Conservation (phyloP, 2,888 invertebrate species). For the Drosophila maculinotata region DNA sequence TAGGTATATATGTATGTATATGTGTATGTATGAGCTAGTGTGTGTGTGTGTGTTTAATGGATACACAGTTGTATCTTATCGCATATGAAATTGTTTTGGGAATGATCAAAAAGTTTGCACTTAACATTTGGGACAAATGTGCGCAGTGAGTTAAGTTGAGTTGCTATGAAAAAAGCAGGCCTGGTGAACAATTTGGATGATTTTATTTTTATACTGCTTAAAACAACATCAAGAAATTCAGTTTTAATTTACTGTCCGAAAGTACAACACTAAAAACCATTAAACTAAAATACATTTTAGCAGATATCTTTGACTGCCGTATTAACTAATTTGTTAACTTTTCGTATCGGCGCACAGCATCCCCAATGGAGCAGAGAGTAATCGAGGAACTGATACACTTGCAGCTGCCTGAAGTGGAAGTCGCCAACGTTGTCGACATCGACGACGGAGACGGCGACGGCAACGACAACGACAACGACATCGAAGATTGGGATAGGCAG, state of each 20-base stretch:
- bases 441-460: constrained; percentile 17
- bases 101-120: constrained; percentile 18
- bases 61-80: constrained; percentile 64
- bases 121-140: constrained; percentile 7
- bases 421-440: constrained; percentile 18
- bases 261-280: constrained; percentile 5
- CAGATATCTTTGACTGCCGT: constrained; percentile 61
- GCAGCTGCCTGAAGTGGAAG: constrained; percentile 20
- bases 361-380: constrained; percentile 13
- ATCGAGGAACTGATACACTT: constrained; percentile 20
- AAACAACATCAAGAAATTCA: constrained; percentile 2
- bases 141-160: not conserved
- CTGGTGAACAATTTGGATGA: constrained; percentile 21
- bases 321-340: constrained; percentile 33
- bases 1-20: constrained; percentile 26
- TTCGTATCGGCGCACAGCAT: not conserved
- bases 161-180: constrained; percentile 17
- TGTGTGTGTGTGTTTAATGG: constrained; percentile 53
- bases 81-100: constrained; percentile 44
- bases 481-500: constrained; percentile 23
- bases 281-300: constrained; percentile 7
- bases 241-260: constrained; percentile 20
- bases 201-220: not conserved
- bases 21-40: constrained; percentile 10
- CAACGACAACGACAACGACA: constrained; percentile 6